Evolutionary conservation across 2,797 vertebrate species (phyloP), one percentile per base, ranked within the genome.

Genomic region (Agapornis canus): DNA sequence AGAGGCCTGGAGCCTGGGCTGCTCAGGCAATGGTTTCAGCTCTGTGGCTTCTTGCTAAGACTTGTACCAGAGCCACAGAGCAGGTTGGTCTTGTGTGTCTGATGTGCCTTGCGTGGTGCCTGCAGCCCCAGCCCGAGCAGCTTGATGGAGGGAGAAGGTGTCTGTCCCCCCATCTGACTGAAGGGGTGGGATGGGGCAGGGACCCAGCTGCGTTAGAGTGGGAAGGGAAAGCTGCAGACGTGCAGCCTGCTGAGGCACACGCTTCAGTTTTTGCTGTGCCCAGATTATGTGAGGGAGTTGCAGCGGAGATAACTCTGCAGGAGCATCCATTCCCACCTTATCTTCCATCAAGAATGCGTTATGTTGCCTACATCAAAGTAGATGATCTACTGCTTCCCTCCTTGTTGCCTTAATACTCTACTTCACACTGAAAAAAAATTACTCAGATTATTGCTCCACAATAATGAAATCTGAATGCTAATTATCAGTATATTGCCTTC

Each of bases 321-420:
- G 77, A 89, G 54, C 85, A 82, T 90, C 90, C 89, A 70, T 96
- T 91, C 94, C 86, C 77, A 71, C 81, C 89, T 92, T 94, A 89
- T 95, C 94, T 94, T 18, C 85, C 84, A 93, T 89, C 95, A 89
- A 11, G 90, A 92, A 61, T 0, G 18, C 4, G 0, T 86, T 86
- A 75, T 15, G 15, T 69, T 85, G 52, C 78, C 85, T 91, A 88
- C 76, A 88, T 93, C 90, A 87, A 92, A 94, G 91, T 35, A 31
- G 78, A 49, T n/a, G 48, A 69, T 93, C 89, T 89, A 31, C 86
- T 69, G 39, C 71, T 90, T 89, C 72, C 57, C 86, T 87, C 79
- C 49, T 70, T 32, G 49, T 25, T 78, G 71, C 48, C 68, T 68
- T 83, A 76, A 77, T 81, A 69, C 76, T 94, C 64, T 92, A 25